Evolutionary conservation across 2,888 invertebrate species (phyloP), one percentile per base, ranked within the genome.

Genomic region (Geotrupes spiniger): DNA sequence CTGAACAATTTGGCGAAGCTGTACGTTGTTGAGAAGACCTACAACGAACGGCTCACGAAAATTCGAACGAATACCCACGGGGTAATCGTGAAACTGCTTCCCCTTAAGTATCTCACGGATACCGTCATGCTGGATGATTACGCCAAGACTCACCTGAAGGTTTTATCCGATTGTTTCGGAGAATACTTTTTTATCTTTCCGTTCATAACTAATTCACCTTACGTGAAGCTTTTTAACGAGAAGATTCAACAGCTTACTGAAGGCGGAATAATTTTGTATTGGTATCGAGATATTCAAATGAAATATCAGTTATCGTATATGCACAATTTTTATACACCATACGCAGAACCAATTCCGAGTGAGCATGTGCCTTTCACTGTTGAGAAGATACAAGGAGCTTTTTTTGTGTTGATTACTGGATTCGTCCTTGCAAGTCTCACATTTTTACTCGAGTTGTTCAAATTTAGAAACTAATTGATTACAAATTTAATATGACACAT

Each of bases 181-280:
- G 47, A 14, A 2, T 46, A 45, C 40, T 54, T 54, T 38, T 42
- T 48, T 8, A 49, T 53, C 10, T 42, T 60, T 28, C 52, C 49
- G 2, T 41, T 61, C 17, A 49, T 41, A 17, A 51, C 42, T 14
- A 53, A 59, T 33, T 61, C 60, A 0, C 60, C 61, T 0, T 58
- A 54, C 44, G 45, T 43, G 4, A n/a, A 46, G 12, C 27, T 56
- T 27, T 54, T 61, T 36, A 52, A 60, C 26, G 17, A 44, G n/a
- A 42, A 38, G 2, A 43, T 60, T 10, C 12, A 21, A 6, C 26
- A 21, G 2, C 52, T 56, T 36, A 31, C 53, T 2, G 58, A 56
- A 25, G 38, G 44, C 47, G 61, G 61, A 8, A 45, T 60, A n/a
- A 42, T 57, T 1, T 15, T 43, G 14, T 43, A 49, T 26, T 61